phyloP scores from a whole-genome alignment of 2,113 vertebrate genomes.

The Jaculus jaculus region DNA sequence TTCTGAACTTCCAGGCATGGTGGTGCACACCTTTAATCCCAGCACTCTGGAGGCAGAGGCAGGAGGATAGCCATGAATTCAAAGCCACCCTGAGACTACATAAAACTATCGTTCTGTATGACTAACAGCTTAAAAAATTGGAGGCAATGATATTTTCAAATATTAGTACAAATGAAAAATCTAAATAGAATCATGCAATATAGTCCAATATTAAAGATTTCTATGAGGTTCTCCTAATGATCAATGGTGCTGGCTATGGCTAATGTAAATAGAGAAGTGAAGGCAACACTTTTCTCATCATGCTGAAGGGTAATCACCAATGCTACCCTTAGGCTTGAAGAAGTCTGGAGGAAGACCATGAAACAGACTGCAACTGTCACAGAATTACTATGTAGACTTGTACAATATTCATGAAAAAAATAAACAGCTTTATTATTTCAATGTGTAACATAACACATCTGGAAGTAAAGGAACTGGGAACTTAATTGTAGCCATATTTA shows the following conservation, averaged over 20 bases:
- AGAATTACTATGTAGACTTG: neutral
- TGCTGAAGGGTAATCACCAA: neutral
- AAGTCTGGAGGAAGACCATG: neutral
- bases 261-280: neutral
- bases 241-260: neutral
- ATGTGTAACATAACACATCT: neutral
- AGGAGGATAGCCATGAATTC: too few species aligned
- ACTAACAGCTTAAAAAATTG: constrained; percentile 9
- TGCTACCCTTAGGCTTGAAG: neutral
- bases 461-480: constrained; percentile 17
- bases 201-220: neutral
- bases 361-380: neutral
- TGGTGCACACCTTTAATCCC: too few species aligned
- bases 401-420: constrained; percentile 18
- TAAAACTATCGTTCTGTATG: neutral
- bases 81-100: too few species aligned
- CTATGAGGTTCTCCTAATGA: constrained; percentile 2
- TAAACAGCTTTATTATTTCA: constrained; percentile 5
- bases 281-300: neutral
- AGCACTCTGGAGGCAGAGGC: too few species aligned
- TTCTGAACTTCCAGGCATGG: too few species aligned
- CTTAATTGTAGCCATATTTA: neutral
- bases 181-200: neutral
- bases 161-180: neutral
- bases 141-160: constrained; percentile 15